Evolutionary conservation across 2,113 vertebrate species (phyloP).

Genomic region (Ahaetulla prasina): DNA sequence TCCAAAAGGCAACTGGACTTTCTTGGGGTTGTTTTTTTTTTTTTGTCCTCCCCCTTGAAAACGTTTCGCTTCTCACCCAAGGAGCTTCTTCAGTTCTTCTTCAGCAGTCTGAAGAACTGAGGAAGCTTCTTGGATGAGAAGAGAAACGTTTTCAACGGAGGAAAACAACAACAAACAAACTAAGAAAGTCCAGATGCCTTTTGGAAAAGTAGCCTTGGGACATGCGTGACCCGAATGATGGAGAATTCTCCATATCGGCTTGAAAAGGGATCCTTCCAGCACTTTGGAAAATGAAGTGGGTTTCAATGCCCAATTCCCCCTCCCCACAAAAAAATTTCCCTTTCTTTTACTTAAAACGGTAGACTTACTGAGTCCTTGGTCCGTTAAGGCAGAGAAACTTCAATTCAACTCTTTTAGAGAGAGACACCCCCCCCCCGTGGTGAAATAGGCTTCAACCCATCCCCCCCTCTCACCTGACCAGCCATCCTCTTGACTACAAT

Average conservation of each 20-base stretch:
- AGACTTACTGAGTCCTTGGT: background rate
- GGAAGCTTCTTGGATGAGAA: background rate
- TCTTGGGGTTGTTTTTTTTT: background rate
- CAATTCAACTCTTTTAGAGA: background rate
- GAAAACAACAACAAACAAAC: background rate
- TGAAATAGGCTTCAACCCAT: background rate
- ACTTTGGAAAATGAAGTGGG: background rate
- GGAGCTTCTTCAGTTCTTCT: background rate
- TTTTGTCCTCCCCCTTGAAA: background rate
- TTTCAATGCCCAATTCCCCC: background rate
- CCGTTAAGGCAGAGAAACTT: background rate
- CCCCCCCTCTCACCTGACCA: background rate
- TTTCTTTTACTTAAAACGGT: background rate
- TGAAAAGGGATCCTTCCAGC: background rate
- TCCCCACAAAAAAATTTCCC: background rate
- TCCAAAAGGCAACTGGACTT: background rate
- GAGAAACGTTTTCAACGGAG: background rate
- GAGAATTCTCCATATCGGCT: background rate
- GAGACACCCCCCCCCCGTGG: background rate
- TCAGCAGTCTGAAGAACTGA: background rate
- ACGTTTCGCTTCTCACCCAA: background rate
- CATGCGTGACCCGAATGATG: background rate
- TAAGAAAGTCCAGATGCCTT: background rate
- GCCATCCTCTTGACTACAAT: background rate
- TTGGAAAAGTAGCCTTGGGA: background rate